Conservation (phyloP, 2,113 vertebrate genomes). For the Jacana jacana region DNA sequence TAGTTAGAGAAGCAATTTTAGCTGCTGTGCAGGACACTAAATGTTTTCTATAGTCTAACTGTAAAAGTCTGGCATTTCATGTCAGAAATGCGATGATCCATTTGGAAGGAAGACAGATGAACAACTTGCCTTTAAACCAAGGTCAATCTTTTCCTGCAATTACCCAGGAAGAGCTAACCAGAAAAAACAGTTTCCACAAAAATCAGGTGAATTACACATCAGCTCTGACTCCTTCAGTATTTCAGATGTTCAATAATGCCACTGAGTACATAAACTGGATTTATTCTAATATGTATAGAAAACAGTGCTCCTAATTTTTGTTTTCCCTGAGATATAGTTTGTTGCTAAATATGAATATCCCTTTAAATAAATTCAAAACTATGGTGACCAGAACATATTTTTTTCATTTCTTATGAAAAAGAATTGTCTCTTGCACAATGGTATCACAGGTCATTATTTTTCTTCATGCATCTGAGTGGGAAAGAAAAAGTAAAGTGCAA, state of each 20-base stretch:
- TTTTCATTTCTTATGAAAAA: not conserved
- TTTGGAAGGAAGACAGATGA: not conserved
- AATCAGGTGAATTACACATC: not conserved
- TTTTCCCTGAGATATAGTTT: not conserved
- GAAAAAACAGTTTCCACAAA: not conserved
- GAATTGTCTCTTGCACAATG: not conserved
- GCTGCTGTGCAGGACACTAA: not conserved
- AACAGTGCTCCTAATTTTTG: not conserved
- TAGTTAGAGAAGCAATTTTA: not conserved
- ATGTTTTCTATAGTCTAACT: not conserved
- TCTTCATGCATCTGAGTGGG: not conserved
- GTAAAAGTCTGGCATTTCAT: not conserved
- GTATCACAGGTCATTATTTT: not conserved
- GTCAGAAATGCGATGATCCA: not conserved
- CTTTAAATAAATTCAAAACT: not conserved
- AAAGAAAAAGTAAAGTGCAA: not conserved
- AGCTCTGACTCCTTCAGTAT: not conserved
- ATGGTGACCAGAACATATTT: not conserved
- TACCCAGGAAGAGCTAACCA: not conserved
- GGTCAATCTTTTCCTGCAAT: not conserved
- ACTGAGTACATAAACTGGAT: not conserved
- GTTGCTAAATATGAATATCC: not conserved
- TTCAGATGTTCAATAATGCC: not conserved
- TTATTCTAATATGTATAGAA: fast-evolving
- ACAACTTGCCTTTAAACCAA: not conserved